Conservation (phyloP, 2,113 vertebrate species). For the Syrrhaptes paradoxus region DNA sequence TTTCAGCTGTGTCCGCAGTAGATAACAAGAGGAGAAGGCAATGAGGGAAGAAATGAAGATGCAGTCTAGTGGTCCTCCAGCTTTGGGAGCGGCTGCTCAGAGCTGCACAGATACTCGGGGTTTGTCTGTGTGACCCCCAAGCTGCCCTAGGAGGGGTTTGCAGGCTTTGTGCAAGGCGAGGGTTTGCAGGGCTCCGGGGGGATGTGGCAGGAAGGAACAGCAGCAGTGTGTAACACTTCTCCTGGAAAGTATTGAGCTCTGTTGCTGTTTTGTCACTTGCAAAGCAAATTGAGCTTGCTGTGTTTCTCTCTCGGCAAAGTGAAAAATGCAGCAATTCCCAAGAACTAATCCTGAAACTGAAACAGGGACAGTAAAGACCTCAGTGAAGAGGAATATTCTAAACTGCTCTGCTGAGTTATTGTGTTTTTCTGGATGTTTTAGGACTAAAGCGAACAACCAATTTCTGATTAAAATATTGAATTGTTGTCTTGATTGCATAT, state of each 20-base stretch:
- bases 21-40: background rate
- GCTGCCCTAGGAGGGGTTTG: accelerated
- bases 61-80: no score
- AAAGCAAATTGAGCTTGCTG: background rate
- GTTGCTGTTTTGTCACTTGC: background rate
- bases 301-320: constrained; percentile 20
- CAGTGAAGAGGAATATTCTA: background rate
- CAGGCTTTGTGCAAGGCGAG: background rate
- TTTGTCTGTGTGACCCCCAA: background rate
- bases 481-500: background rate
- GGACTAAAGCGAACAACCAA: background rate
- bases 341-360: constrained; percentile 35
- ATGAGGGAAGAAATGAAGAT: background rate
- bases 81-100: background rate
- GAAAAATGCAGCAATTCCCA: background rate
- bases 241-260: background rate
- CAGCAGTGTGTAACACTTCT: accelerated
- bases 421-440: background rate
- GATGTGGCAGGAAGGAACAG: background rate
- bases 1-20: background rate
- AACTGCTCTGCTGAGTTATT: background rate
- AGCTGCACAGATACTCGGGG: background rate
- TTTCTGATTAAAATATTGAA: background rate
- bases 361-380: background rate
- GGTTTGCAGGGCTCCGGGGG: background rate